Conservation (phyloP, 1,140 invertebrate genomes). For the Camponotus floridanus region DNA sequence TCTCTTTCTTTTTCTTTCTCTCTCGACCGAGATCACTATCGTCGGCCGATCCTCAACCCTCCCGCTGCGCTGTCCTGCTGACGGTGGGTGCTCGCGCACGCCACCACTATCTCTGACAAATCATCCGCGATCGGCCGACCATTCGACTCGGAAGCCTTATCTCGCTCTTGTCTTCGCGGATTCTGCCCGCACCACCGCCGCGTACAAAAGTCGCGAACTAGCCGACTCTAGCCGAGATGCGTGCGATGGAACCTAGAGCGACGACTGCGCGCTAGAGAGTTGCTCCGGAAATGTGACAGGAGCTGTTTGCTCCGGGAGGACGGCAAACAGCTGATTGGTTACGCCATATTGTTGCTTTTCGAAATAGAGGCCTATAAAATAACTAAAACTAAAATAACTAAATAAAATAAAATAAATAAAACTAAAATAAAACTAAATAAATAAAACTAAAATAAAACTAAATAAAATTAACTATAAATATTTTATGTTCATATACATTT, state of each 20-base stretch:
- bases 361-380: too few relatives aligned
- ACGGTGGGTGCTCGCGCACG: conserved; percentile 73
- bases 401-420: too few relatives aligned
- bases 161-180: conserved; percentile 32
- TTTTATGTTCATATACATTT: too few relatives aligned
- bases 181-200: conserved; percentile 52
- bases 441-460: too few relatives aligned
- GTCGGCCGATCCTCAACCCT: conserved; percentile 41
- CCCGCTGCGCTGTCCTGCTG: conserved; percentile 47
- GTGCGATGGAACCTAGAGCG: conserved; percentile 5
- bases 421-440: too few relatives aligned
- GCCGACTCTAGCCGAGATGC: conserved; percentile 25
- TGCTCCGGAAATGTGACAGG: too few relatives aligned
- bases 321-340: too few relatives aligned
- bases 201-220: conserved; percentile 64
- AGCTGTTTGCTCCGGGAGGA: too few relatives aligned
- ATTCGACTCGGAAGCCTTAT: conserved; percentile 32
- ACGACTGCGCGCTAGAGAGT: too few relatives aligned
- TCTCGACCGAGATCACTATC: conserved; percentile 19
- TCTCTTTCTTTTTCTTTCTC: background rate
- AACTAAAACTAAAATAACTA: too few relatives aligned
- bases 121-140: conserved; percentile 70
- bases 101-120: conserved; percentile 69
- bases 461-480: too few relatives aligned
- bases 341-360: too few relatives aligned